Conservation (phyloP, 2,113 vertebrate species). For the Thalassarche chlororhynchos region DNA sequence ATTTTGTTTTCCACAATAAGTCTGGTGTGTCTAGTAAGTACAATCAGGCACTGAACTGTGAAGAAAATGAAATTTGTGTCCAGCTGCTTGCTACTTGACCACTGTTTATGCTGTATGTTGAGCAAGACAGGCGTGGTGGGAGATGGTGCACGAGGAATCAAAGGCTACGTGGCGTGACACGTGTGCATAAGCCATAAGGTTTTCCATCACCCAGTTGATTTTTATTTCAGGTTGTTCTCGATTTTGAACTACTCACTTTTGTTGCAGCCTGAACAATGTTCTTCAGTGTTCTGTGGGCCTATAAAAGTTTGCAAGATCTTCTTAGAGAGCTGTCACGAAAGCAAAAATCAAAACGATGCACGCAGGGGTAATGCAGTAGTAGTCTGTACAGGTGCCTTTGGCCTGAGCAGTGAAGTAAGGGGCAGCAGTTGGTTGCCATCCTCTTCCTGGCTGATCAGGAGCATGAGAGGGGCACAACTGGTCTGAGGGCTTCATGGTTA, state of each 20-base stretch:
- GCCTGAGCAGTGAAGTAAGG: background rate
- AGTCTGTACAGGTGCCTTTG: background rate
- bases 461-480: background rate
- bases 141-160: fast-evolving
- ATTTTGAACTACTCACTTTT: background rate
- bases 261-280: background rate
- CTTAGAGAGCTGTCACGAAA: background rate
- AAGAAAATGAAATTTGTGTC: background rate
- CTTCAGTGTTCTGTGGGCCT: background rate
- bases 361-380: fast-evolving
- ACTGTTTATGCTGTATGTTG: background rate
- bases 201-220: background rate
- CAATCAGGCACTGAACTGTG: background rate
- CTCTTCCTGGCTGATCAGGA: background rate
- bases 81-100: background rate
- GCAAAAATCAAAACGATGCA: background rate
- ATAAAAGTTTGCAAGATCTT: background rate
- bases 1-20: background rate
- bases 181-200: background rate
- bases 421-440: background rate
- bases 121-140: background rate
- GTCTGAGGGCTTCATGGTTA: fast-evolving
- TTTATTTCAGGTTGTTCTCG: background rate
- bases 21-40: background rate
- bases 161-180: background rate